Evolutionary conservation across 2,797 vertebrate genomes (phyloP).

Genomic region (Tragopan temminckii): DNA sequence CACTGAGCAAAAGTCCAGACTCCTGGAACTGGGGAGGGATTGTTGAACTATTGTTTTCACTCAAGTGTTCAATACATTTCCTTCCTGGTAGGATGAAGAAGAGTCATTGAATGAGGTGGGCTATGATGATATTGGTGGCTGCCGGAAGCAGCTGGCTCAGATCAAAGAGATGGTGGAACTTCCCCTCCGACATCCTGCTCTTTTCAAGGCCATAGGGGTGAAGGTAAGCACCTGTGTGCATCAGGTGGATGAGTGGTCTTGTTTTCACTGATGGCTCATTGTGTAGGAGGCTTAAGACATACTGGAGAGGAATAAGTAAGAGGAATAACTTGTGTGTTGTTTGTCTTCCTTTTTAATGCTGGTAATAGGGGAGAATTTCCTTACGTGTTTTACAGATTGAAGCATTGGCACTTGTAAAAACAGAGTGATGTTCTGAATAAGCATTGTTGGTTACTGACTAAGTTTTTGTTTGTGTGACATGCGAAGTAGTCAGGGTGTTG

Average conservation of each 20-base stretch:
- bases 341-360: neutral
- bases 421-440: neutral
- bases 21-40: neutral
- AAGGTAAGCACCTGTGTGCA: constrained; percentile 82
- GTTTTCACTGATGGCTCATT: neutral
- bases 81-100: constrained; percentile 91
- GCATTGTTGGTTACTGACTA: neutral
- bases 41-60: neutral
- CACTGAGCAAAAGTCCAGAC: fast-evolving
- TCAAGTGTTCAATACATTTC: neutral
- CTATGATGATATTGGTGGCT: constrained; percentile 98
- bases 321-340: neutral
- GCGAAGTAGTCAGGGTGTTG: constrained; percentile 13
- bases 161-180: constrained; percentile 99
- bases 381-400: neutral
- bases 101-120: constrained; percentile 98
- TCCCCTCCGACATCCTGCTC: constrained; percentile 95
- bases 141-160: constrained; percentile 96
- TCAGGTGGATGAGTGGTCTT: neutral
- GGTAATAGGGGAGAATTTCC: neutral
- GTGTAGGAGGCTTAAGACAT: fast-evolving
- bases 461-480: constrained; percentile 33
- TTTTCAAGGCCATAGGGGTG: constrained; percentile 98
- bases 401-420: constrained; percentile 9
- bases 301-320: neutral